Percentiles rank a stretch among this genome's conserved stretches.
phyloP scores from a whole-genome alignment of 2,113 vertebrate genomes.

The Sinocyclocheilus maitianheensis region DNA sequence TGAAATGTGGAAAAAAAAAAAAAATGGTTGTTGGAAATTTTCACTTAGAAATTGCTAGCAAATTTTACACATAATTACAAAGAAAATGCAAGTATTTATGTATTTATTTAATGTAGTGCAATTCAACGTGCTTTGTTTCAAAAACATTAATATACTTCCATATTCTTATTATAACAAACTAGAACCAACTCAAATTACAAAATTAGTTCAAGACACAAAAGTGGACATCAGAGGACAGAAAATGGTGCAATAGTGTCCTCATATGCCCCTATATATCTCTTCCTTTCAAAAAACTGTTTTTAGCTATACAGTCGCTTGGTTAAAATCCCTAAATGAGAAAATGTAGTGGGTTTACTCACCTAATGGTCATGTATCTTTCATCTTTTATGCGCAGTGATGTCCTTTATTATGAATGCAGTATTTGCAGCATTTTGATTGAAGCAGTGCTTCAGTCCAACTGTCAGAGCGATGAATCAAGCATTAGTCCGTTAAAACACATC shows the following conservation, averaged over 20 bases:
- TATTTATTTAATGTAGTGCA: background rate
- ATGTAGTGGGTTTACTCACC: background rate
- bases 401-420: slow-evolving; percentile 17
- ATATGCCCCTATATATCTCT: background rate
- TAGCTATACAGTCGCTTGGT: background rate
- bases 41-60: too few species aligned
- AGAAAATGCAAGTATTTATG: too few species aligned
- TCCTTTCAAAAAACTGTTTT: background rate
- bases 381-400: background rate
- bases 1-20: too few species aligned
- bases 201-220: background rate
- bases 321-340: slow-evolving; percentile 10
- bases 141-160: background rate
- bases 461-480: slow-evolving; percentile 13
- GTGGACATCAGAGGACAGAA: background rate
- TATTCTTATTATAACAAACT: background rate
- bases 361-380: slow-evolving; percentile 23
- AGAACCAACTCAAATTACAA: background rate
- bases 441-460: slow-evolving; percentile 37
- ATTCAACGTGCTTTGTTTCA: background rate
- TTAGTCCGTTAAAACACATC: slow-evolving; percentile 37
- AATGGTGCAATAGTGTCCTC: background rate
- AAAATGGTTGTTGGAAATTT: too few species aligned
- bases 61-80: too few species aligned
- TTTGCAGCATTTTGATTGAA: slow-evolving; percentile 28